Evolutionary conservation across 2,113 vertebrate species (phyloP).

Genomic region (Spheniscus mendiculus): DNA sequence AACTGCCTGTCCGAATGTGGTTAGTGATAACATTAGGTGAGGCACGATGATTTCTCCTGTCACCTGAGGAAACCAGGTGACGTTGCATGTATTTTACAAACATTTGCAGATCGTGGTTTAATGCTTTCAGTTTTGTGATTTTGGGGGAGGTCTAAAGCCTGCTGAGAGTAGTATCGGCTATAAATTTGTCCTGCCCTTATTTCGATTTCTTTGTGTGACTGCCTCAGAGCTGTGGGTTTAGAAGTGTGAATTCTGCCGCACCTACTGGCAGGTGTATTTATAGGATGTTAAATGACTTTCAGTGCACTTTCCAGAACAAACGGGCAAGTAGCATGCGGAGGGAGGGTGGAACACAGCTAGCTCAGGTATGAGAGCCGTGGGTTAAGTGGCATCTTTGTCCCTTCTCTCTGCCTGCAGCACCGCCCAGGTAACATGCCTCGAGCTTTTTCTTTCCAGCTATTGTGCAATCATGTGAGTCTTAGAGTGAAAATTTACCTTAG

Average conservation of each 20-base stretch:
- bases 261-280: background rate
- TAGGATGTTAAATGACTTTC: background rate
- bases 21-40: background rate
- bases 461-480: background rate
- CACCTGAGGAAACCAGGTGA: background rate
- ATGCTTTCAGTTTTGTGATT: background rate
- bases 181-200: background rate
- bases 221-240: background rate
- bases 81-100: background rate
- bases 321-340: rapidly evolving
- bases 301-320: background rate
- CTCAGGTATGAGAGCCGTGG: background rate
- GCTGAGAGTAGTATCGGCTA: background rate
- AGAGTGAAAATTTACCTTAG: background rate
- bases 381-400: background rate
- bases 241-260: background rate
- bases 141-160: background rate
- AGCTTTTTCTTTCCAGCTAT: background rate
- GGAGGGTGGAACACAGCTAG: background rate
- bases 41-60: background rate
- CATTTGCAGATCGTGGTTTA: background rate
- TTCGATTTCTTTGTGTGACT: background rate
- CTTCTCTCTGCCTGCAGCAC: background rate
- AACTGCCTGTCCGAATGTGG: background rate
- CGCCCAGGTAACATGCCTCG: background rate